Percentiles rank a stretch among this genome's conserved stretches.
phyloP scores from a whole-genome alignment of 2,888 invertebrate genomes.

The Sesia bembeciformis region DNA sequence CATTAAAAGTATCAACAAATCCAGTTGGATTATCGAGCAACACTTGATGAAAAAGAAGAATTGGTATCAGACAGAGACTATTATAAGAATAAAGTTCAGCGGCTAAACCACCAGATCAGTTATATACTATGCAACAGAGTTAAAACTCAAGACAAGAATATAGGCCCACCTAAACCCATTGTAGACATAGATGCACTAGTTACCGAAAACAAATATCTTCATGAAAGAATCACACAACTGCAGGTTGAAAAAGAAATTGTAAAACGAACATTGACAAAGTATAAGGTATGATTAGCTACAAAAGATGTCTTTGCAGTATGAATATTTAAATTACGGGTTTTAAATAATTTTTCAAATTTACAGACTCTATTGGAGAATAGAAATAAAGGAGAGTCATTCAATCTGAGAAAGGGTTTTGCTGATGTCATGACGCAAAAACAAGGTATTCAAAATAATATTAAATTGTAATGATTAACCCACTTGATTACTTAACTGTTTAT shows the following conservation, averaged over 20 bases:
- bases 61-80: conserved; percentile 85
- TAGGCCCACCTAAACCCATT: conserved; percentile 54
- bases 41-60: conserved; percentile 90
- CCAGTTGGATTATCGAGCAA: conserved; percentile 82
- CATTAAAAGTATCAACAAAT: conserved; percentile 79
- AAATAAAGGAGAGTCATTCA: conserved; percentile 80
- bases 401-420: conserved; percentile 79
- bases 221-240: conserved; percentile 85
- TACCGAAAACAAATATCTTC: conserved; percentile 88
- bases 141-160: conserved; percentile 31
- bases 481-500: no score
- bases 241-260: conserved; percentile 86
- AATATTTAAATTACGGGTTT: no score
- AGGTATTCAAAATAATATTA: conserved; percentile 64
- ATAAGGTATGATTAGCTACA: conserved; percentile 73
- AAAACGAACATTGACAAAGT: conserved; percentile 81
- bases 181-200: conserved; percentile 87
- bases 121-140: conserved; percentile 72
- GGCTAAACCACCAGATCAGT: conserved; percentile 86
- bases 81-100: conserved; percentile 87
- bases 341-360: conserved; percentile 1
- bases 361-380: conserved; percentile 83
- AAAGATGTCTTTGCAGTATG: no score
- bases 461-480: no score
- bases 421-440: conserved; percentile 86